phyloP scores from a whole-genome alignment of 2,888 invertebrate species.

The Dicycla oo region DNA sequence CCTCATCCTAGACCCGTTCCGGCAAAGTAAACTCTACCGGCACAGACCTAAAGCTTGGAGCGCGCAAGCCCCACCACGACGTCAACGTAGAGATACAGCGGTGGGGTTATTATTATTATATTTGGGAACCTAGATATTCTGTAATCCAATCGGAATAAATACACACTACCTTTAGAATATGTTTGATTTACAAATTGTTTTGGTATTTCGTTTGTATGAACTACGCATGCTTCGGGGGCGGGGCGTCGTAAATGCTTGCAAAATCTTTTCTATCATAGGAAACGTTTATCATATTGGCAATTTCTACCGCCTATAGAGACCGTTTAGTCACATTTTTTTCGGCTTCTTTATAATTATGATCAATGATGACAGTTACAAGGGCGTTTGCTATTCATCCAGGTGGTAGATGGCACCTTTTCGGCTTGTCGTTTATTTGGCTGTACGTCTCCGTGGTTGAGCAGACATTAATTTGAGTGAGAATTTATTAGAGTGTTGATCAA shows the following conservation, averaged over 20 bases:
- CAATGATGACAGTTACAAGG: conserved; percentile 77
- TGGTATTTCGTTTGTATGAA: too few species aligned
- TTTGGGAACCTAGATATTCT: too few species aligned
- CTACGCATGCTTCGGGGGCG: too few species aligned
- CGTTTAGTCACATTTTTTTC: conserved; percentile 70
- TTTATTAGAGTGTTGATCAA: conserved; percentile 49
- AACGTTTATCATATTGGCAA: conserved; percentile 20
- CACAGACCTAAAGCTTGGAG: too few species aligned
- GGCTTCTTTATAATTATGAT: conserved; percentile 78
- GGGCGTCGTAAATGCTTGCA: conserved; percentile 4
- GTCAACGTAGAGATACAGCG: too few species aligned
- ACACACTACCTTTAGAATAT: too few species aligned
- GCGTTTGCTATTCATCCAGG: conserved; percentile 73
- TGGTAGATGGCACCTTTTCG: conserved; percentile 72
- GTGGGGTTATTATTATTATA: too few species aligned
- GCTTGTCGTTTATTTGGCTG: conserved; percentile 53
- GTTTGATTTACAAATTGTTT: too few species aligned
- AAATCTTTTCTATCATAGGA: conserved; percentile 11
- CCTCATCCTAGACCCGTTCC: too few species aligned
- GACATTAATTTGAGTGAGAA: conserved; percentile 51
- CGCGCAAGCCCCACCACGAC: too few species aligned
- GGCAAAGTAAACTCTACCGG: too few species aligned
- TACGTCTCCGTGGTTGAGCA: conserved; percentile 44
- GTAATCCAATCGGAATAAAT: too few species aligned
- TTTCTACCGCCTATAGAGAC: conserved; percentile 45